These are phyloP conservation scores for Propsilocerus akamusi DNA, from an alignment of 1,140 invertebrate genomes.

Conservation along the genomic window DNA sequence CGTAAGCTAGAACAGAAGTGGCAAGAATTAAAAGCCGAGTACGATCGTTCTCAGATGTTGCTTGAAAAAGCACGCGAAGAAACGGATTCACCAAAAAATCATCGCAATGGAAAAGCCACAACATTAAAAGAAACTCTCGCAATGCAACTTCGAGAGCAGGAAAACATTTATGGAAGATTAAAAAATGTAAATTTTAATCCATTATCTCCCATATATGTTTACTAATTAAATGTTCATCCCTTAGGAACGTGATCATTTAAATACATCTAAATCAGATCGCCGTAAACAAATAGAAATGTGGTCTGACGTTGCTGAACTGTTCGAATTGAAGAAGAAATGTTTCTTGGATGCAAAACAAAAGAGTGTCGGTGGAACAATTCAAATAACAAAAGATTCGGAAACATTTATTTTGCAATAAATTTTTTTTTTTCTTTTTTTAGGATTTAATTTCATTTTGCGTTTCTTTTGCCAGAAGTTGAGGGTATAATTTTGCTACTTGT, in stretches of 20 bases:
- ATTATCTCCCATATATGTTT: not conserved
- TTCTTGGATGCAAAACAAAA: not conserved
- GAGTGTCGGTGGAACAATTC: slow-evolving; percentile 4
- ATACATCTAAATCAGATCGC: not conserved
- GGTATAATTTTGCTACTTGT: slow-evolving; percentile 54
- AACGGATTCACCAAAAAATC: not conserved
- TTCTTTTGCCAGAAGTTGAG: slow-evolving; percentile 40
- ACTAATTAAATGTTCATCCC: not conserved
- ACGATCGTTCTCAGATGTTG: not conserved
- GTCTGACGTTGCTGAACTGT: slow-evolving; percentile 2
- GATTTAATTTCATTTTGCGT: slow-evolving; percentile 4
- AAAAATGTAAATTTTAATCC: not conserved
- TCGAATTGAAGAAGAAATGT: slow-evolving; percentile 6
- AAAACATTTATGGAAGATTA: not conserved
- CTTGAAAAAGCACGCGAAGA: slow-evolving; percentile 3
- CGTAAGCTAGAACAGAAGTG: slow-evolving; percentile 3
- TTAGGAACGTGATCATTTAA: not conserved
- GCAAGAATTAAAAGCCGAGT: slow-evolving; percentile 5
- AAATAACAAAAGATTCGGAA: slow-evolving; percentile 1
- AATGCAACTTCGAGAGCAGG: slow-evolving; percentile 5
- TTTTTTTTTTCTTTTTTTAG: not conserved
- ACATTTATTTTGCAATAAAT: slow-evolving; percentile 7
- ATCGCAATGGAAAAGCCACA: not conserved
- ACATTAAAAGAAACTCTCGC: slow-evolving; percentile 1
- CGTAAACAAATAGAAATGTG: slow-evolving; percentile 4